Conservation (phyloP, 2,888 invertebrate genomes). For the Drosophila mimetica region DNA sequence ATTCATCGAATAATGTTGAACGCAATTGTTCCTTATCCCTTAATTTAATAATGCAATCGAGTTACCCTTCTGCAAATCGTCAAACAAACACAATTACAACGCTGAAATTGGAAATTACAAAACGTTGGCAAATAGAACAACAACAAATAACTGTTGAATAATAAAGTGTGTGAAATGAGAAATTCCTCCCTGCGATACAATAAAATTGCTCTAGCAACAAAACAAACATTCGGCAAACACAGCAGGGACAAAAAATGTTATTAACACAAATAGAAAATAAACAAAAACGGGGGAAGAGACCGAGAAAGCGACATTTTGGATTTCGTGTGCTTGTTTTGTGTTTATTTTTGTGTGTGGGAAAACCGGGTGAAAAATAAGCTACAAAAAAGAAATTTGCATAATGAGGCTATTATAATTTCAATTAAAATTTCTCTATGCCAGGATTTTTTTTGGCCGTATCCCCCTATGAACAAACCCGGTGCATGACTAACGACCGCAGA, state of each 20-base stretch:
- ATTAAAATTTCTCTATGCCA: constrained; percentile 61
- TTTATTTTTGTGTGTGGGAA: constrained; percentile 23
- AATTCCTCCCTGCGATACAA: constrained; percentile 43
- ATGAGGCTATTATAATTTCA: constrained; percentile 79
- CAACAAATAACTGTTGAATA: constrained; percentile 36
- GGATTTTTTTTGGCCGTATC: constrained; percentile 24
- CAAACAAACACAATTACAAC: constrained; percentile 23
- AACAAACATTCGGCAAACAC: constrained; percentile 25
- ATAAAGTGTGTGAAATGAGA: constrained; percentile 51
- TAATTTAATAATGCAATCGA: constrained; percentile 1
- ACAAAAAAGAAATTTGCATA: constrained; percentile 67
- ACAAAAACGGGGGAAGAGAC: constrained; percentile 29
- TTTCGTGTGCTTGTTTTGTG: constrained; percentile 39
- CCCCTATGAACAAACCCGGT: constrained; percentile 31
- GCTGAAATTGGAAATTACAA: constrained; percentile 22
- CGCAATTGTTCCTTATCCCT: background rate
- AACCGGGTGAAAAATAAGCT: constrained; percentile 47
- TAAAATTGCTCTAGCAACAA: constrained; percentile 53
- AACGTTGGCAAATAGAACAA: constrained; percentile 25
- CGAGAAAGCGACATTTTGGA: constrained; percentile 19
- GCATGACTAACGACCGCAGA: constrained; percentile 55
- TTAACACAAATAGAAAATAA: constrained; percentile 54
- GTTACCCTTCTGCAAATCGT: constrained; percentile 19
- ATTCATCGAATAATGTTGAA: background rate
- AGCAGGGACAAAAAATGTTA: constrained; percentile 37